Evolutionary conservation across 1,140 invertebrate species (phyloP).

Genomic region (Drosophila mojavensis): DNA sequence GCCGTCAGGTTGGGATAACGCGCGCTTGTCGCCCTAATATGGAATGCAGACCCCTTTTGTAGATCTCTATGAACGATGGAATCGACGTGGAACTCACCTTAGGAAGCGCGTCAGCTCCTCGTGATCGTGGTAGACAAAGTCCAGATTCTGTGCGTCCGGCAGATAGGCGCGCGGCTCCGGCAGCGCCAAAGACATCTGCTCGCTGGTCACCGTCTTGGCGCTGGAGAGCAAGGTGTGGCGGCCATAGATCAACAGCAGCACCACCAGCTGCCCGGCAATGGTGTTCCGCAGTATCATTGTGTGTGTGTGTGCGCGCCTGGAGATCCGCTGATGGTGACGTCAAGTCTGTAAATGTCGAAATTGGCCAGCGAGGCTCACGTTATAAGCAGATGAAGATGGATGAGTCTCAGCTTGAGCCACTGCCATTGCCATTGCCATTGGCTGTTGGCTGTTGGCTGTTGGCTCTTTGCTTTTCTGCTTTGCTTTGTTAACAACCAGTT

Average conservation of each 20-base stretch:
- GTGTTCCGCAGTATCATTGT: slow-evolving; percentile 73
- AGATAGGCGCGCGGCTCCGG: slow-evolving; percentile 79
- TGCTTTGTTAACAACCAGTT: slow-evolving; percentile 53
- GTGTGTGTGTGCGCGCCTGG: neutral
- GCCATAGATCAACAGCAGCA: slow-evolving; percentile 47
- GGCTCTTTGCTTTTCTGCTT: neutral
- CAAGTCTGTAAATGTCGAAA: slow-evolving; percentile 68
- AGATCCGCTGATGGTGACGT: slow-evolving; percentile 50
- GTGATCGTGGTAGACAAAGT: slow-evolving; percentile 95
- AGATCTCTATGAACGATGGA: neutral
- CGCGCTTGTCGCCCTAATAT: slow-evolving; percentile 87
- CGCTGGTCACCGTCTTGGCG: slow-evolving; percentile 58
- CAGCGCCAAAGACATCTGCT: slow-evolving; percentile 43
- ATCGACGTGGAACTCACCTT: slow-evolving; percentile 75
- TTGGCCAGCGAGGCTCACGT: slow-evolving; percentile 45
- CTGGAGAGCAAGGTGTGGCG: slow-evolving; percentile 33
- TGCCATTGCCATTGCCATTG: neutral
- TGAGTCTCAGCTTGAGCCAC: slow-evolving; percentile 15
- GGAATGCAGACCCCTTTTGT: neutral
- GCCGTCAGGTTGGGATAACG: slow-evolving; percentile 93
- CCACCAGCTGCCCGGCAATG: slow-evolving; percentile 38
- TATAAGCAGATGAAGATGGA: slow-evolving; percentile 55
- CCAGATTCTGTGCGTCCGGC: slow-evolving; percentile 85
- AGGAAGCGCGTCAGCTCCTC: slow-evolving; percentile 93
- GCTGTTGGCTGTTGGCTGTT: neutral